Evolutionary conservation across 2,888 invertebrate genomes (phyloP).

Genomic region (Drosophila sordidula): DNA sequence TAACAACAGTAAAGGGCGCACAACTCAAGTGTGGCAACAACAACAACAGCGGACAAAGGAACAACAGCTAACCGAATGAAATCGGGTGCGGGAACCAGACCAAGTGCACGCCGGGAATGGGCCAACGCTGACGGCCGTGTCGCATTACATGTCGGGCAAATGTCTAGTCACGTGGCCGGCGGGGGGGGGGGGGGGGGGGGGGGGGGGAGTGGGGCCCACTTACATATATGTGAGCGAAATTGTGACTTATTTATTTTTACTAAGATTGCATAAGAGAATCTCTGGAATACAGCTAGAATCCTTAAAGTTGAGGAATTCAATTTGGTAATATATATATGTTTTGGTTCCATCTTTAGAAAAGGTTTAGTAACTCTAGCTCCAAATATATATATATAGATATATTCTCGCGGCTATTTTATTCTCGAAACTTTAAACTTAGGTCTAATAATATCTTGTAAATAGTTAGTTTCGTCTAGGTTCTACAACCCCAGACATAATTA

Average conservation of each 20-base stretch:
- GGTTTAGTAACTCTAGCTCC: no score
- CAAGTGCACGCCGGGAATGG: conserved; percentile 45
- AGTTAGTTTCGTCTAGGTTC: no score
- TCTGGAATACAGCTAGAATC: no score
- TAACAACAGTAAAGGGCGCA: conserved; percentile 21
- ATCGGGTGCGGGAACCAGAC: conserved; percentile 41
- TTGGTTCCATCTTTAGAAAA: no score
- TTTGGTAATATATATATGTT: no score
- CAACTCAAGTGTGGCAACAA: conserved; percentile 26
- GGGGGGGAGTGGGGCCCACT: background rate
- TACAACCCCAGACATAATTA: conserved; percentile 51
- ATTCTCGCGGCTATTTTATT: no score
- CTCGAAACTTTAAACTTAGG: no score
- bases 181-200: background rate
- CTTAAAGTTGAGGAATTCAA: no score
- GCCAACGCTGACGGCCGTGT: conserved; percentile 40
- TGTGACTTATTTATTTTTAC: conserved; percentile 38
- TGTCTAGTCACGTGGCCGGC: conserved; percentile 58
- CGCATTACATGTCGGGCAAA: conserved; percentile 52
- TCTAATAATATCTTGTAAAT: no score
- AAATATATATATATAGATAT: no score
- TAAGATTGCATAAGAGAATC: no score
- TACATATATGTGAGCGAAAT: conserved; percentile 30
- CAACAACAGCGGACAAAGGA: conserved; percentile 19
- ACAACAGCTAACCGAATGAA: conserved; percentile 18